These are phyloP conservation scores for Eleutherodactylus coqui DNA, from an alignment of 2,797 vertebrate genomes.

Conservation along the genomic window DNA sequence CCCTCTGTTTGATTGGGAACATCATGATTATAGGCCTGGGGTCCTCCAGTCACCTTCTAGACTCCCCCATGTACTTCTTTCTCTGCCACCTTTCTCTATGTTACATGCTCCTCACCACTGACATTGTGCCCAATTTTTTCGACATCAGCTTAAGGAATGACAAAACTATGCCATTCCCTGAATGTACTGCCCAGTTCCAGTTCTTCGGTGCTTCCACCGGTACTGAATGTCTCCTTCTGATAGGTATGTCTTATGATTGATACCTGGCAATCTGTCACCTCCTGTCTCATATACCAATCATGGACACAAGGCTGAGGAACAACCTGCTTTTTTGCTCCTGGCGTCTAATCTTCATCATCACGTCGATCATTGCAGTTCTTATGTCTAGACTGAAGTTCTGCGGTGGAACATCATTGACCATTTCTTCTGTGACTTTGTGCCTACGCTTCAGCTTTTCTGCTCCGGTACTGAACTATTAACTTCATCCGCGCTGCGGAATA, in stretches of 20 bases:
- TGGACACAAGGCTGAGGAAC: neutral
- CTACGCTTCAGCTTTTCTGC: conserved; percentile 45
- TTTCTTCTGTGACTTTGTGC: conserved; percentile 55
- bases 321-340: conserved; percentile 1
- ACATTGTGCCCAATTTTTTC: conserved; percentile 45
- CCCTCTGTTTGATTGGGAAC: conserved; percentile 35
- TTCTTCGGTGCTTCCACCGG: conserved; percentile 32
- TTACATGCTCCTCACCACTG: conserved; percentile 40
- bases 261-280: conserved; percentile 54
- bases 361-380: neutral
- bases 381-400: conserved; percentile 40
- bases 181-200: conserved; percentile 45
- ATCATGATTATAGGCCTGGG: conserved; percentile 36
- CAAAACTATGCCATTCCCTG: neutral
- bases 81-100: conserved; percentile 46
- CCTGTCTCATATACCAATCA: conserved; percentile 18
- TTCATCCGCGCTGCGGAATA: no score
- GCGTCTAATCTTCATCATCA: conserved; percentile 35
- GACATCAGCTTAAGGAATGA: conserved; percentile 8
- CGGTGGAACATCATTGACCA: conserved; percentile 35
- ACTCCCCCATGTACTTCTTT: conserved; percentile 55
- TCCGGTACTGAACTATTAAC: conserved; percentile 30
- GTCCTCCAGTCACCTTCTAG: neutral
- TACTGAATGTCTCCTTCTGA: conserved; percentile 48
- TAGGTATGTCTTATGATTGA: conserved; percentile 55